Percentiles rank a stretch among this genome's conserved stretches.
Conservation (phyloP, 2,888 invertebrate genomes). For the Salpingus planirostris region DNA sequence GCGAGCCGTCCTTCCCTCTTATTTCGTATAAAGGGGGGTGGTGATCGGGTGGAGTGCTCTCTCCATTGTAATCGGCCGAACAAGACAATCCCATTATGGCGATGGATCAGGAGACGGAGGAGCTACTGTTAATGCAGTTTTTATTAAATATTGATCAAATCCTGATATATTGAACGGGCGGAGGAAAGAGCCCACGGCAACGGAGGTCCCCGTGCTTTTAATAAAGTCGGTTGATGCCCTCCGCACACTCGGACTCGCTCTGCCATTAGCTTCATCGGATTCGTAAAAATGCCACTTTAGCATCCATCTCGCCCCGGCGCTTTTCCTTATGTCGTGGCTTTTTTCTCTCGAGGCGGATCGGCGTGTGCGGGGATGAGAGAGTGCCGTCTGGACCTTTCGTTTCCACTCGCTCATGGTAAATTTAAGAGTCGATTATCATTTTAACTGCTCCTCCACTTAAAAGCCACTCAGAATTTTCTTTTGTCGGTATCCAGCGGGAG, state of each 20-base stretch:
- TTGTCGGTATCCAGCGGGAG: constrained; percentile 31
- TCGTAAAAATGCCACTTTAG: no score
- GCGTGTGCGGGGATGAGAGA: no score
- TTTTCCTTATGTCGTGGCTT: constrained; percentile 20
- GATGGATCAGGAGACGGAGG: constrained; percentile 28
- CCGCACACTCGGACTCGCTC: no score
- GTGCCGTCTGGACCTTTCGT: no score
- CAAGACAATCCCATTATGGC: constrained; percentile 43
- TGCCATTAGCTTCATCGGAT: constrained; percentile 9
- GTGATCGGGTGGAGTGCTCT: constrained; percentile 37
- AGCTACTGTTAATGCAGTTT: constrained; percentile 19
- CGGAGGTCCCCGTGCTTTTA: no score
- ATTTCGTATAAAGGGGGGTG: no score
- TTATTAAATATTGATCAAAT: constrained; percentile 18
- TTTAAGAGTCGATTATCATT: constrained; percentile 39
- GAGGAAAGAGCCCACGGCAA: no score
- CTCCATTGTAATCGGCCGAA: constrained; percentile 40
- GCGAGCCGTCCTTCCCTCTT: no score
- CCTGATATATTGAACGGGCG: constrained; percentile 10
- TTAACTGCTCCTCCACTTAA: constrained; percentile 37
- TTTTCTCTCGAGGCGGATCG: constrained; percentile 23
- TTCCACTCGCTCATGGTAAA: no score
- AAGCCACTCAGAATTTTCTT: constrained; percentile 35
- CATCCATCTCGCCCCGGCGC: no score
- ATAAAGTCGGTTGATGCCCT: no score